Evolutionary conservation across 2,888 invertebrate genomes (phyloP), one percentile per base, ranked within the genome.

Genomic region (Aelia acuminata): DNA sequence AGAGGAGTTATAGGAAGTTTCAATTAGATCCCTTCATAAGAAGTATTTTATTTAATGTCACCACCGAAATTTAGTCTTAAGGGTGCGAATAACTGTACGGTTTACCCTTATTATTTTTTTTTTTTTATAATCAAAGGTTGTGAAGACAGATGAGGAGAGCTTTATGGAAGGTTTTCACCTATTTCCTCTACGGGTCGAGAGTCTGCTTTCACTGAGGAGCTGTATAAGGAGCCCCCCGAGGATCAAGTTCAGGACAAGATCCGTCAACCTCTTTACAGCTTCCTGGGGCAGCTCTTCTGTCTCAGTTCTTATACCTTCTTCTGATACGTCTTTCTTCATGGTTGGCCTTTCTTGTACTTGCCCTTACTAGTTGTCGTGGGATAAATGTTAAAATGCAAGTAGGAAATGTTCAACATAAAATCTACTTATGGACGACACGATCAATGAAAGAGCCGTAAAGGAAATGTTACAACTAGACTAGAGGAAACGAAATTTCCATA

Each of bases 261-360:
- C 80, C 80, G 80, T 80, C 80, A 80, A 80, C 80, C 80, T 80
- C 80, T 43, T 80, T 80, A 47, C 80, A 80, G 80, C 80, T 80
- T 80, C 80, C 80, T 80, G 80, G 63, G 35, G 63, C 63, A 70
- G 63, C 0, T 70, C 35, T 20, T 80, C 1, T 80, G 80, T 47
- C 80, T 80, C 43, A n/a, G 80, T 80, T 80, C n/a, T 80, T 80
- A 43, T 70, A 31, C 63, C 63, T 35, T 2, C 63, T 70, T 70
- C 63, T 70, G 20, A 35, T 70, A 70, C 63, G 63, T 70, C 63
- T 70, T 35, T 70, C 63, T 70, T 70, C 63, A 70, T 35, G 63
- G 63, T 70, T 70, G 63, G 63, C 35, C 31, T 18, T 70, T 15
- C 63, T 57, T 57, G 57, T 57, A 2, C 57, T 3, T 70, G 63